Evolutionary conservation across 1,140 invertebrate species (phyloP), one percentile per base, ranked within the genome.

Genomic region (Metopolophium dirhodum): DNA sequence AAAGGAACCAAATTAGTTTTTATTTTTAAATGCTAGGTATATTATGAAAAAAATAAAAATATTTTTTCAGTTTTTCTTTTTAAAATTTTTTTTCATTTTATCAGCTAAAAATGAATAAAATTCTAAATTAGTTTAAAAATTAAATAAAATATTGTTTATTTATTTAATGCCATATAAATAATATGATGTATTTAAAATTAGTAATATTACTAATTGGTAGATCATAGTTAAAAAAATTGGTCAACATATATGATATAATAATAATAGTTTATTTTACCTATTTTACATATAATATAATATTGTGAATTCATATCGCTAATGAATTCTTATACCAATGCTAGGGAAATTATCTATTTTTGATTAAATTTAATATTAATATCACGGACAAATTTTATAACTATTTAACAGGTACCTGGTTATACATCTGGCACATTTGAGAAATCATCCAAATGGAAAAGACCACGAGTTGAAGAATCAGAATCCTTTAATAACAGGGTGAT

Each of bases 391-490:
- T 45, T 45, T 45, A 54, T 18, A 22, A 41, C 51, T 86, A 22
- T 86, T 93, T n/a, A 68, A n/a, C 30, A 93, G 91, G 91, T 93
- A 57, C 91, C 91, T 45, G 91, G 91, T 41, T 89, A 93, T 85
- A 82, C 93, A 54, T 23, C 90, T 68, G 91, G 91, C 23, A 49
- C 61, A 89, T 88, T 91, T 77, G 90, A 91, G 18, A 94, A 94
- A 91, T 35, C 90, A 49, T 89, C 93, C 1, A 92, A 91, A 77
- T 92, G 91, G 90, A 94, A 94, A 93, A 87, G 93, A 45, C 89
- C 93, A 26, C 83, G 93, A 35, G 68, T 94, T 8, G 93, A 94
- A 26, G 93, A 91, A 45, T 91, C 90, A 18, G 93, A 94, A 41
- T n/a, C 90, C 30, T 61, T 93, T 22, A 90, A 89, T 22, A 90